phyloP scores from a whole-genome alignment of 1,140 invertebrate species.

The Diachasma alloeum region DNA sequence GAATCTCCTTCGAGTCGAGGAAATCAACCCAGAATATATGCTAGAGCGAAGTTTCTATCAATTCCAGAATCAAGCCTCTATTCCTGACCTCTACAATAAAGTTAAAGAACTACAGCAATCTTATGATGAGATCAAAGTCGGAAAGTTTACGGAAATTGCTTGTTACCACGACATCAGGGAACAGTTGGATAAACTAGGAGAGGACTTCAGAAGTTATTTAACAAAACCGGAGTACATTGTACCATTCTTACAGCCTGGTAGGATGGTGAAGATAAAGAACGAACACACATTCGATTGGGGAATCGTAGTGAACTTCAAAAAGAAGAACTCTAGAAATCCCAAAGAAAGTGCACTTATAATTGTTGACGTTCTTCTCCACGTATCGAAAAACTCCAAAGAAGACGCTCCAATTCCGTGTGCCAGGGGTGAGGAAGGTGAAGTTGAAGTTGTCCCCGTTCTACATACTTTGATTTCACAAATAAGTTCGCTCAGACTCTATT shows the following conservation, averaged over 20 bases:
- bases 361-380: slow-evolving; percentile 84
- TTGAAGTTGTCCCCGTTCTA: slow-evolving; percentile 89
- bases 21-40: slow-evolving; percentile 99
- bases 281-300: slow-evolving; percentile 96
- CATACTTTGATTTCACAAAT: slow-evolving; percentile 86
- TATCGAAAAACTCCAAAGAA: slow-evolving; percentile 70
- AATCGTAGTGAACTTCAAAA: slow-evolving; percentile 92
- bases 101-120: slow-evolving; percentile 76
- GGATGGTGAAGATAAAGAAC: slow-evolving; percentile 91
- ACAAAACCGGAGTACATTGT: slow-evolving; percentile 89
- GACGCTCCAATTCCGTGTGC: slow-evolving; percentile 72
- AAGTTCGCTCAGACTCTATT: slow-evolving; percentile 89
- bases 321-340: slow-evolving; percentile 71
- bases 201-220: slow-evolving; percentile 81
- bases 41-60: slow-evolving; percentile 98
- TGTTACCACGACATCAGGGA: slow-evolving; percentile 87
- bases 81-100: slow-evolving; percentile 88
- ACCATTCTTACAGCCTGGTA: slow-evolving; percentile 93
- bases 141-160: slow-evolving; percentile 80
- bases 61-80: slow-evolving; percentile 97
- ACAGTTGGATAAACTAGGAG: slow-evolving; percentile 78
- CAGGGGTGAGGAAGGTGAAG: slow-evolving; percentile 76
- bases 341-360: slow-evolving; percentile 72
- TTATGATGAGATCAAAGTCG: slow-evolving; percentile 71
- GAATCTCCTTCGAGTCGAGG: slow-evolving; percentile 95